Percentiles rank a stretch among this genome's conserved stretches.
These are phyloP conservation scores for Actinemys pallida DNA, from an alignment of 2,113 vertebrate species.

Conservation along the genomic window DNA sequence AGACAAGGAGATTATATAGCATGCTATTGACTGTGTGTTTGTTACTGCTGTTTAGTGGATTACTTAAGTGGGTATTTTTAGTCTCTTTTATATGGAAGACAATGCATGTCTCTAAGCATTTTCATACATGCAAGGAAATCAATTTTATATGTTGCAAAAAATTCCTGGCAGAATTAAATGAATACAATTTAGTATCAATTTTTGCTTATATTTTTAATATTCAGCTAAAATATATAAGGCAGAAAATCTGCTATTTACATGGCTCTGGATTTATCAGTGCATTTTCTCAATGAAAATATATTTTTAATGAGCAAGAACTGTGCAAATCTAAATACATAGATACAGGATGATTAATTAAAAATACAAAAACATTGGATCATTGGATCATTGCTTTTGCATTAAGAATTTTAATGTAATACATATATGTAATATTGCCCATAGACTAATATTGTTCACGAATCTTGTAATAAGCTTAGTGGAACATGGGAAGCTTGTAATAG, in stretches of 20 bases:
- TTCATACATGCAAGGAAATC: background rate
- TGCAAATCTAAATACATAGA: background rate
- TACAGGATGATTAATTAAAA: background rate
- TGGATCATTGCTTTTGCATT: background rate
- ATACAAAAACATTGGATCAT: background rate
- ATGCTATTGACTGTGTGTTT: background rate
- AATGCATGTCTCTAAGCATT: background rate
- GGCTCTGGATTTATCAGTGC: background rate
- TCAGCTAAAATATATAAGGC: background rate
- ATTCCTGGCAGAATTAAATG: background rate
- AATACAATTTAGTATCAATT: background rate
- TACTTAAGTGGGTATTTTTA: background rate
- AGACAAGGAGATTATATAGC: background rate
- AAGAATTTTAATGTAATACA: conserved; percentile 21
- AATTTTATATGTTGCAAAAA: background rate
- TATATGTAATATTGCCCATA: background rate
- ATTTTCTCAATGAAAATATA: background rate
- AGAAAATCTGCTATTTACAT: background rate
- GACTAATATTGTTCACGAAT: conserved; percentile 11
- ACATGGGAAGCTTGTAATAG: background rate
- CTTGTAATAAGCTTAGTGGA: background rate
- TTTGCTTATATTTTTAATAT: background rate
- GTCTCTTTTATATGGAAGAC: background rate
- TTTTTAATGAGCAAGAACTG: background rate
- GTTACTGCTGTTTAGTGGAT: background rate